phyloP scores from a whole-genome alignment of 2,888 invertebrate species.

The Cosmopolites sordidus region DNA sequence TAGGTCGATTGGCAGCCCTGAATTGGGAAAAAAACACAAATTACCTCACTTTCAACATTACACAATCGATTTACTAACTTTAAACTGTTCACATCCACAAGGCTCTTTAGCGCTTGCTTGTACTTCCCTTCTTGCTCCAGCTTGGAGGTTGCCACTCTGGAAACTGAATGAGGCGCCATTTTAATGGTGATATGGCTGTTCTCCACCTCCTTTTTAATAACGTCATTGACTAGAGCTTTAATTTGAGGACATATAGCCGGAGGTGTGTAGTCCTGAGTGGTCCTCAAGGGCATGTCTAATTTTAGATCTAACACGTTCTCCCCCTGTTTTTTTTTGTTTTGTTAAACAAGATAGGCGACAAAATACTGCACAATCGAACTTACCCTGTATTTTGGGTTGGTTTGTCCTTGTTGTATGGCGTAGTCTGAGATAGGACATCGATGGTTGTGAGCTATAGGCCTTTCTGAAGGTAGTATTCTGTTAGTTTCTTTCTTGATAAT shows the following conservation, averaged over 20 bases:
- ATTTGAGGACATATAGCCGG: constrained; percentile 69
- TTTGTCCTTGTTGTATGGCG: constrained; percentile 38
- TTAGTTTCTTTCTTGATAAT: constrained; percentile 42
- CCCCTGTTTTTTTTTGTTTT: constrained; percentile 32
- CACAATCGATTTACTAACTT: constrained; percentile 40
- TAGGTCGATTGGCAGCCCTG: constrained; percentile 2
- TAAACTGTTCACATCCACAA: constrained; percentile 45
- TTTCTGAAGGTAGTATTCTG: constrained; percentile 37
- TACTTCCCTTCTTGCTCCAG: constrained; percentile 47
- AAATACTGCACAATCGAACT: constrained; percentile 11
- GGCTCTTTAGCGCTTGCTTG: constrained; percentile 44
- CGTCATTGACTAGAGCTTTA: constrained; percentile 61
- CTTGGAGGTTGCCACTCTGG: constrained; percentile 42
- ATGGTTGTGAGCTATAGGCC: constrained; percentile 45
- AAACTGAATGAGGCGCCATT: constrained; percentile 42
- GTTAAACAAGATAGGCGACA: no score
- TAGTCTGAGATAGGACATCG: constrained; percentile 45
- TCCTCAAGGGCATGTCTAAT: constrained; percentile 71
- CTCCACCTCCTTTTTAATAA: constrained; percentile 50
- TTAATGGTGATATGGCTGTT: constrained; percentile 43
- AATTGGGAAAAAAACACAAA: no score
- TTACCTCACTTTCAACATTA: no score
- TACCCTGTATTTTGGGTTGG: constrained; percentile 42
- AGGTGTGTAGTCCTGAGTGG: constrained; percentile 70
- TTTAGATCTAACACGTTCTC: constrained; percentile 73